phyloP scores from a whole-genome alignment of 2,797 vertebrate species.

The Tapera naevia region DNA sequence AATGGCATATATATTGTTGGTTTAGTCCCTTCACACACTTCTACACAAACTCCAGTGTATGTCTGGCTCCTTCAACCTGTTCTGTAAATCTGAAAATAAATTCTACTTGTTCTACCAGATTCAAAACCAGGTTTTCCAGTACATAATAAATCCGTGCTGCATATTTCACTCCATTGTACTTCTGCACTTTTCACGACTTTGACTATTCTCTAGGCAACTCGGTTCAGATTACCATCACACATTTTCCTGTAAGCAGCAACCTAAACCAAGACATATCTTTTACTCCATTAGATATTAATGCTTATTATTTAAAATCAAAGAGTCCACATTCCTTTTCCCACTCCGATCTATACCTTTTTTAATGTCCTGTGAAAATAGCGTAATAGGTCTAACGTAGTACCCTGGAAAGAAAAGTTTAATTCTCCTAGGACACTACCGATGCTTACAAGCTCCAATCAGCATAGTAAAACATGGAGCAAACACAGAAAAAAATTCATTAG shows the following conservation, averaged over 20 bases:
- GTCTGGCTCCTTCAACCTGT: neutral
- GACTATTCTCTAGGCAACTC: slow-evolving; percentile 40
- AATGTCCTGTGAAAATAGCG: slow-evolving; percentile 63
- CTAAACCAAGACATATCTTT: slow-evolving; percentile 56
- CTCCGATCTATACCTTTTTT: neutral
- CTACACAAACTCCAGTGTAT: neutral
- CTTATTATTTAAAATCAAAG: slow-evolving; percentile 61
- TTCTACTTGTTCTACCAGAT: neutral
- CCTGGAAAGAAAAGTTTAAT: slow-evolving; percentile 15
- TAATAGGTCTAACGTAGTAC: slow-evolving; percentile 18
- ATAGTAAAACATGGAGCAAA: neutral
- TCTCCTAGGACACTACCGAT: neutral
- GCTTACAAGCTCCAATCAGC: neutral
- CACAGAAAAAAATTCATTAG: neutral
- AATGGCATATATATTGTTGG: neutral
- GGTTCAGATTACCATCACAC: slow-evolving; percentile 17
- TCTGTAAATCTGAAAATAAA: neutral
- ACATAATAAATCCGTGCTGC: neutral
- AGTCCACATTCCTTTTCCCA: slow-evolving; percentile 19
- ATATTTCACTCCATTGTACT: slow-evolving; percentile 25
- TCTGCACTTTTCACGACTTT: slow-evolving; percentile 45
- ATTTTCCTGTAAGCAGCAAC: slow-evolving; percentile 56
- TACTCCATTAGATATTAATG: slow-evolving; percentile 63
- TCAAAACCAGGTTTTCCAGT: neutral
- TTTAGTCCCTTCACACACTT: neutral